Evolutionary conservation across 1,140 invertebrate genomes (phyloP).

Genomic region (Anagrus nilaparvatae): DNA sequence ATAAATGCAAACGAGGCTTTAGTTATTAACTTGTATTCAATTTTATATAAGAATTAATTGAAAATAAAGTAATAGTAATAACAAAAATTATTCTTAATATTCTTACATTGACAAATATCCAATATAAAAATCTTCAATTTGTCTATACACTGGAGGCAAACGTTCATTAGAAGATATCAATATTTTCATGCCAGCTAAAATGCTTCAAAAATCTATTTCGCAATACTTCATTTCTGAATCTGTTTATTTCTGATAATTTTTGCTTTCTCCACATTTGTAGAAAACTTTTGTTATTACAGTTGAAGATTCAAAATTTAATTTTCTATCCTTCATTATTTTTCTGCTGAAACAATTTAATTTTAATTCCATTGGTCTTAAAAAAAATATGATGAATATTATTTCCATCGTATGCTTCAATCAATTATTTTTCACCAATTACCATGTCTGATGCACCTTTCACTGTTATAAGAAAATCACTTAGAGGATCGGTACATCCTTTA

Average conservation of each 20-base stretch:
- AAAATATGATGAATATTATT: slow-evolving; percentile 27
- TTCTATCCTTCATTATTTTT: slow-evolving; percentile 16
- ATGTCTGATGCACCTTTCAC: slow-evolving; percentile 23
- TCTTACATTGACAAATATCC: slow-evolving; percentile 27
- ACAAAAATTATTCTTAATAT: too few relatives aligned
- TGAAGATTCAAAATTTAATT: slow-evolving; percentile 20
- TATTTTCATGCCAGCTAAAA: slow-evolving; percentile 31
- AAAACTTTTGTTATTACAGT: slow-evolving; percentile 32
- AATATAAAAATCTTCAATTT: slow-evolving; percentile 25
- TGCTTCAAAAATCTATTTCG: slow-evolving; percentile 25
- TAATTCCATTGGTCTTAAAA: slow-evolving; percentile 32
- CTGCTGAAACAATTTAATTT: slow-evolving; percentile 30
- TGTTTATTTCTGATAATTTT: slow-evolving; percentile 16
- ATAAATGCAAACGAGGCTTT: too few relatives aligned
- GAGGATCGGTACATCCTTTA: slow-evolving; percentile 18
- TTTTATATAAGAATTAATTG: too few relatives aligned
- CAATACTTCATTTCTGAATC: slow-evolving; percentile 25
- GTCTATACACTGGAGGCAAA: slow-evolving; percentile 32
- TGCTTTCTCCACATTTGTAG: slow-evolving; percentile 30
- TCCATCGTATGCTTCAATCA: slow-evolving; percentile 25
- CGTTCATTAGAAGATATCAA: slow-evolving; percentile 28
- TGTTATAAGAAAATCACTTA: slow-evolving; percentile 33
- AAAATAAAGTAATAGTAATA: too few relatives aligned
- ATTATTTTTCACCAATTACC: slow-evolving; percentile 26
- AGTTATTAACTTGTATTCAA: too few relatives aligned